phyloP scores from a whole-genome alignment of 2,113 vertebrate genomes.

The Gallinago paraguaiae region DNA sequence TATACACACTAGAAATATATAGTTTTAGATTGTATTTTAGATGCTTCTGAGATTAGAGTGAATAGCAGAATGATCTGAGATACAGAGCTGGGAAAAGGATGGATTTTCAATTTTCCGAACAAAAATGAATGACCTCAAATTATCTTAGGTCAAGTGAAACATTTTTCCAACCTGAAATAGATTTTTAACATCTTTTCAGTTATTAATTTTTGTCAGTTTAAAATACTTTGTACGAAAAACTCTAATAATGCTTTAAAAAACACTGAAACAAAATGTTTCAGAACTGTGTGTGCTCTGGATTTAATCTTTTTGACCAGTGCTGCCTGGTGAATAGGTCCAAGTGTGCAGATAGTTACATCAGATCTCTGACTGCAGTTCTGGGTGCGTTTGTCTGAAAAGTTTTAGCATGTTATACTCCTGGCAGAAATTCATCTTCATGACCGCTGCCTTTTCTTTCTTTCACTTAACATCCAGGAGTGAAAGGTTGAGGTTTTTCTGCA shows the following conservation, averaged over 20 bases:
- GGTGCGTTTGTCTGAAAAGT: not conserved
- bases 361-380: not conserved
- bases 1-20: not conserved
- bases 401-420: not conserved
- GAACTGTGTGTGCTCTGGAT: not conserved
- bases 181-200: not conserved
- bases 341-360: not conserved
- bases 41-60: conserved; percentile 7
- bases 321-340: not conserved
- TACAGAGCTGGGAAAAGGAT: conserved; percentile 19
- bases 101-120: conserved; percentile 42
- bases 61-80: not conserved
- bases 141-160: conserved; percentile 29
- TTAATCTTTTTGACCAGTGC: not conserved
- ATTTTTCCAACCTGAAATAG: conserved; percentile 28
- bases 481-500: not conserved
- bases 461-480: not conserved
- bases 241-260: not conserved
- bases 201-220: conserved; percentile 39
- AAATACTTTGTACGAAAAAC: not conserved
- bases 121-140: not conserved
- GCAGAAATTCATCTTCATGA: not conserved
- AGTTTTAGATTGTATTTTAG: not conserved
- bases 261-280: not conserved
- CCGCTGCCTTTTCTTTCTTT: not conserved